phyloP scores from a whole-genome alignment of 2,888 invertebrate species.

The Venustoraphidia nigricollis region DNA sequence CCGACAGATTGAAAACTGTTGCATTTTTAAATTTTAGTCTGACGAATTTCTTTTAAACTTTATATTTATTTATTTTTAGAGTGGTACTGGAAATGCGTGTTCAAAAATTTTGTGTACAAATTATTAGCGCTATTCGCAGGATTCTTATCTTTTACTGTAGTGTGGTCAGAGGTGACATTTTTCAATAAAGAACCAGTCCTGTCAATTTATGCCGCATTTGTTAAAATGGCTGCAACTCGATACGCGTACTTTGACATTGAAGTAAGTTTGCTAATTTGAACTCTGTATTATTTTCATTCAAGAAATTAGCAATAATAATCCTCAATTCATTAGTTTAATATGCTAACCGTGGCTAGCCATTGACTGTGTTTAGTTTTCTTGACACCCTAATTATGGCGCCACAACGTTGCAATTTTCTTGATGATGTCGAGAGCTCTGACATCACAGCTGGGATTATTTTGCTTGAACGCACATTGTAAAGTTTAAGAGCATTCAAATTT shows the following conservation, averaged over 20 bases:
- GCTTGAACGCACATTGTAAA: no score
- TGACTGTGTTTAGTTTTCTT: no score
- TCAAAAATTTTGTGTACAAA: conserved; percentile 64
- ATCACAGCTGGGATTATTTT: no score
- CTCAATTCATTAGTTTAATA: no score
- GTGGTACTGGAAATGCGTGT: conserved; percentile 92
- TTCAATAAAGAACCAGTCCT: conserved; percentile 85
- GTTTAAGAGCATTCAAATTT: no score
- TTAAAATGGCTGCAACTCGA: conserved; percentile 60
- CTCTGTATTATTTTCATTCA: no score
- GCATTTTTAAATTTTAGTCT: conserved; percentile 1
- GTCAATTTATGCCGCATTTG: conserved; percentile 90
- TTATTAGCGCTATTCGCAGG: conserved; percentile 54
- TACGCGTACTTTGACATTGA: conserved; percentile 93
- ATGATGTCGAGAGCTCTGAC: no score
- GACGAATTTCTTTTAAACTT: background rate
- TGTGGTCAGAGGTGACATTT: conserved; percentile 99
- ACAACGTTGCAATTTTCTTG: no score
- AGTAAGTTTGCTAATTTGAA: conserved; percentile 31
- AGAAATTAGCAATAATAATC: no score
- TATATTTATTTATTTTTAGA: conserved; percentile 38
- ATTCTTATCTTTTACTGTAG: conserved; percentile 73
- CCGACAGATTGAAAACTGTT: no score
- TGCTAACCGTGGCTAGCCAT: no score
- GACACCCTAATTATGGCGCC: no score